These are phyloP conservation scores for Acronicta alni DNA, from an alignment of 2,888 invertebrate species.

Conservation along the genomic window DNA sequence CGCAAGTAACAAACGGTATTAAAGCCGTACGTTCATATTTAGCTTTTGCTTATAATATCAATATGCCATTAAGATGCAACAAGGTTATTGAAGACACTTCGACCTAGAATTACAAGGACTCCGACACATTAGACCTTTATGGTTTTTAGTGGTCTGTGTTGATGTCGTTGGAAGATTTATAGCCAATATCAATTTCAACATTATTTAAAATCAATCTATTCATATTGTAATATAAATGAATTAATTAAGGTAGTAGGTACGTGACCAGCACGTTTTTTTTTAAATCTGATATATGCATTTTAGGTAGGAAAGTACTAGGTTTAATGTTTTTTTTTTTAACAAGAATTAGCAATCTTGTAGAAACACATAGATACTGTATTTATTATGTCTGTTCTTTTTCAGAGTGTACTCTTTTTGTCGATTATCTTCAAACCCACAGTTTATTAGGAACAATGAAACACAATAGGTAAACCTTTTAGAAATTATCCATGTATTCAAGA, in stretches of 20 bases:
- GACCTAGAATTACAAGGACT: slow-evolving; percentile 45
- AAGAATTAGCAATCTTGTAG: too few relatives aligned
- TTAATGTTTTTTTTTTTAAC: too few relatives aligned
- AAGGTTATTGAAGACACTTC: slow-evolving; percentile 28
- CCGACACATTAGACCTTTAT: slow-evolving; percentile 13
- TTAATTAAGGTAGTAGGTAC: not conserved
- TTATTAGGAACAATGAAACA: too few relatives aligned
- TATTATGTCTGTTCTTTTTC: too few relatives aligned
- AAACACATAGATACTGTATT: too few relatives aligned
- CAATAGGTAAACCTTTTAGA: too few relatives aligned
- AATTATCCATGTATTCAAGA: too few relatives aligned
- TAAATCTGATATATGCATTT: too few relatives aligned
- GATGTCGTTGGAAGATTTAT: slow-evolving; percentile 24
- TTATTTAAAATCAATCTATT: slow-evolving; percentile 21
- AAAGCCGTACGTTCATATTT: not conserved
- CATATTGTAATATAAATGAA: slow-evolving; percentile 1
- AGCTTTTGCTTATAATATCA: not conserved
- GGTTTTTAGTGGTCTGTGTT: slow-evolving; percentile 7
- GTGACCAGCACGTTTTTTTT: too few relatives aligned
- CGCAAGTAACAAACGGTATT: not conserved
- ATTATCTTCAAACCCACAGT: too few relatives aligned
- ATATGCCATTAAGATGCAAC: slow-evolving; percentile 12
- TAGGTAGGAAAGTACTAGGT: too few relatives aligned
- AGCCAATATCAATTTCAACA: slow-evolving; percentile 33
- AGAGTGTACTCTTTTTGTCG: too few relatives aligned